Percentiles rank a stretch among this genome's conserved stretches.
These are phyloP conservation scores for Frieseomelitta varia DNA, from an alignment of 1,140 invertebrate genomes.

Conservation along the genomic window DNA sequence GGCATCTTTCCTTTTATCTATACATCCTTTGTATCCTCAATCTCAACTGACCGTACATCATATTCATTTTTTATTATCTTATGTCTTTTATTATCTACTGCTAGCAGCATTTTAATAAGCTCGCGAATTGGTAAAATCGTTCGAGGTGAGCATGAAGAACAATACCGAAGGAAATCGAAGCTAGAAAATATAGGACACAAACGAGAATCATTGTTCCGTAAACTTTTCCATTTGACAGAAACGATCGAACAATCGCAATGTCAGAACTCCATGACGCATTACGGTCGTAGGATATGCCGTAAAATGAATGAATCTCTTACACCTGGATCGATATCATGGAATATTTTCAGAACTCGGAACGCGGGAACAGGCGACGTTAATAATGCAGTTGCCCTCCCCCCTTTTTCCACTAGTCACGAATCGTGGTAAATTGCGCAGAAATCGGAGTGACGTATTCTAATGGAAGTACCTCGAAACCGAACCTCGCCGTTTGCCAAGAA, in stretches of 20 bases:
- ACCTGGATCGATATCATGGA: constrained; percentile 60
- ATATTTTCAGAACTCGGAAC: constrained; percentile 53
- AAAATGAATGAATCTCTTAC: constrained; percentile 50
- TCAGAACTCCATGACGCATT: constrained; percentile 48
- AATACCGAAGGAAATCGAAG: neutral
- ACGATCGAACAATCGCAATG: constrained; percentile 52
- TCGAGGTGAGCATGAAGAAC: neutral
- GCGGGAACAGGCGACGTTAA: constrained; percentile 36
- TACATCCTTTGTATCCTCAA: neutral
- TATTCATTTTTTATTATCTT: neutral
- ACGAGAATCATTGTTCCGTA: constrained; percentile 7
- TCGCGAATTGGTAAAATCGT: neutral
- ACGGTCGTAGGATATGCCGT: constrained; percentile 36
- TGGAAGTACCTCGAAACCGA: neutral
- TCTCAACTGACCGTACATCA: neutral
- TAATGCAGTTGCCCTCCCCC: constrained; percentile 30
- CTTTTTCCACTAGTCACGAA: constrained; percentile 38
- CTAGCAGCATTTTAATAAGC: neutral
- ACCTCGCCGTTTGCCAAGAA: neutral
- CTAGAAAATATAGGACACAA: constrained; percentile 36
- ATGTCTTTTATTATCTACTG: too few relatives aligned
- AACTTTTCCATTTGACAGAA: constrained; percentile 48
- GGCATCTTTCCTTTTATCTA: too few relatives aligned
- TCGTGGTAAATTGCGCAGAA: constrained; percentile 41
- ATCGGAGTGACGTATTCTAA: constrained; percentile 10